phyloP scores from a whole-genome alignment of 2,888 invertebrate species.

The Drosophila nigritarsus region DNA sequence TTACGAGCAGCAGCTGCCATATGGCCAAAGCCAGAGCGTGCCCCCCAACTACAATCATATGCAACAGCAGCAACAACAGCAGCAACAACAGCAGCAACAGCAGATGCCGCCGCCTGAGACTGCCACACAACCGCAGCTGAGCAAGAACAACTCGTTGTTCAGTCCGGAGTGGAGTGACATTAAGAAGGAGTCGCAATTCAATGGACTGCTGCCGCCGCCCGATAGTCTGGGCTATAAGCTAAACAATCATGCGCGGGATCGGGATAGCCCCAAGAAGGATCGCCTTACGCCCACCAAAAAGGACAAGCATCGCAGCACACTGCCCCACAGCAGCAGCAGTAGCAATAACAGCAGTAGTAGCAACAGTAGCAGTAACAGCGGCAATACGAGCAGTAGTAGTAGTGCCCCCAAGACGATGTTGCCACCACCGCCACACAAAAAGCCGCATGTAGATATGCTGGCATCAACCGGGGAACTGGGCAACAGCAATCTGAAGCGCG shows the following conservation, averaged over 20 bases:
- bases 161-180: conserved; percentile 85
- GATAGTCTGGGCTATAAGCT: conserved; percentile 58
- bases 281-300: conserved; percentile 82
- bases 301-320: conserved; percentile 81
- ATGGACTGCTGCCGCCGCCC: conserved; percentile 67
- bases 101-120: conserved; percentile 56
- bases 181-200: conserved; percentile 70
- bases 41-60: conserved; percentile 64
- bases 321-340: conserved; percentile 31
- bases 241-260: conserved; percentile 70
- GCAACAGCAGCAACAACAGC: conserved; percentile 53
- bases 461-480: conserved; percentile 58
- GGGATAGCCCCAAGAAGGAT: conserved; percentile 84
- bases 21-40: conserved; percentile 61
- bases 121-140: conserved; percentile 28
- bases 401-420: conserved; percentile 56
- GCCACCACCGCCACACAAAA: conserved; percentile 72
- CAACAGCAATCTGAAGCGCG: conserved; percentile 65
- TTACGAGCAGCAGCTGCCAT: conserved; percentile 70
- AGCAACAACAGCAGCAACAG: no score
- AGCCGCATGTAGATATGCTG: conserved; percentile 56
- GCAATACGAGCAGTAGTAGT: conserved; percentile 3
- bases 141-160: conserved; percentile 81
- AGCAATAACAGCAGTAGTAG: background rate
- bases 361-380: conserved; percentile 2